phyloP scores from a whole-genome alignment of 2,797 vertebrate genomes.

The Spinibarbus caldwelli region DNA sequence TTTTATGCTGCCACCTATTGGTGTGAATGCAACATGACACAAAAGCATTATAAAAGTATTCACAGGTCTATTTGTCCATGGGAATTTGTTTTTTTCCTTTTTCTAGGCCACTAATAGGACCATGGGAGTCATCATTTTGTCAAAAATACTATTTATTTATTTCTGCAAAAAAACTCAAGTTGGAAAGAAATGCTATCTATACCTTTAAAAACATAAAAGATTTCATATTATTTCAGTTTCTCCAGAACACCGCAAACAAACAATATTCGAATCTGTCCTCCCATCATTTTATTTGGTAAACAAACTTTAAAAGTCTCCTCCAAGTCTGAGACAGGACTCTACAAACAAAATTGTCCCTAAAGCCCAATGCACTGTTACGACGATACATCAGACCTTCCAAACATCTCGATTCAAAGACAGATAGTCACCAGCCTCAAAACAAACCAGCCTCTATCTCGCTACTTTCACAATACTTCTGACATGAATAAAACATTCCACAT shows the following conservation, averaged over 20 bases:
- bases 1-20: background rate
- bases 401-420: constrained; percentile 17
- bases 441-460: background rate
- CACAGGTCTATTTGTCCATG: background rate
- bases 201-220: background rate
- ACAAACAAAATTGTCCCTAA: constrained; percentile 1
- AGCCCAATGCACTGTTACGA: background rate
- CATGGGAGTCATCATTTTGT: background rate
- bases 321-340: constrained; percentile 13
- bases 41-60: background rate
- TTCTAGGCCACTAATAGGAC: background rate
- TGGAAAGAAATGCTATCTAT: background rate
- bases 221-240: background rate
- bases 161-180: background rate
- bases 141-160: background rate
- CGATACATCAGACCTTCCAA: constrained; percentile 13
- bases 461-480: constrained; percentile 10
- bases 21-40: background rate
- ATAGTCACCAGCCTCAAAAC: background rate
- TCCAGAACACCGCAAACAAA: background rate
- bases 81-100: too few species aligned
- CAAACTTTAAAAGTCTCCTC: constrained; percentile 17
- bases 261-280: constrained; percentile 20
- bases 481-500: constrained; percentile 37
- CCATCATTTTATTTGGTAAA: constrained; percentile 18